Evolutionary conservation across 2,888 invertebrate genomes (phyloP), one percentile per base, ranked within the genome.

Genomic region (Heteromyza rotundicornis): DNA sequence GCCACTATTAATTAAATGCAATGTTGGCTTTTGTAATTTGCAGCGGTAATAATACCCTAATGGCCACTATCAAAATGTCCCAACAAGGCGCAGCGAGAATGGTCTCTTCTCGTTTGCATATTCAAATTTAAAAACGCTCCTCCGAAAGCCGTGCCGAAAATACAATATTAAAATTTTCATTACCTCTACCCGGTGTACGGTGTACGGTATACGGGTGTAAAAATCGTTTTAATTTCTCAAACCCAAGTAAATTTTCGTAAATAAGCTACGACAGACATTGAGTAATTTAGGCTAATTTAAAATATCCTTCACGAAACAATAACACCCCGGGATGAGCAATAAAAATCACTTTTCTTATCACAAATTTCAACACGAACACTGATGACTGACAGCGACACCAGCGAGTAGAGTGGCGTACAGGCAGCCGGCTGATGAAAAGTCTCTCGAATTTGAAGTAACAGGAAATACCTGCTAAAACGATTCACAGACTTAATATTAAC

Each of bases 1-100:
- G 59, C 32, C 60, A 62, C 63, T 67, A 67, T 66, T 67, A 68
- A 68, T 65, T 65, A 65, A 65, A 65, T 64, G 62, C 65, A 65
- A 62, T 58, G 63, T 62, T 64, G 60, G 62, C 56, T 59, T 44
- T 57, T 64, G 50, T 55, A 67, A 64, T 69, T 67, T 63, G 64
- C 54, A 62, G 55, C 54, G 24, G 56, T 58, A 62, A 62, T 59
- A 59, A 59, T 57, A 57, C 59, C 60, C 61, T 63, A 62, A 63
- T 65, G 64, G 35, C 44, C 60, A 40, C 47, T 64, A 57, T 59
- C 50, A 19, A 59, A 58, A 54, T n/a, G n/a, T n/a, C n/a, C n/a
- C n/a, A n/a, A n/a, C n/a, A n/a, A n/a, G n/a, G n/a, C n/a, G n/a
- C n/a, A n/a, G n/a, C n/a, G n/a, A n/a, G n/a, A n/a, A n/a, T n/a